Percentiles rank a stretch among this genome's conserved stretches.
phyloP scores from a whole-genome alignment of 2,113 vertebrate genomes.

The Nycticebus coucang region DNA sequence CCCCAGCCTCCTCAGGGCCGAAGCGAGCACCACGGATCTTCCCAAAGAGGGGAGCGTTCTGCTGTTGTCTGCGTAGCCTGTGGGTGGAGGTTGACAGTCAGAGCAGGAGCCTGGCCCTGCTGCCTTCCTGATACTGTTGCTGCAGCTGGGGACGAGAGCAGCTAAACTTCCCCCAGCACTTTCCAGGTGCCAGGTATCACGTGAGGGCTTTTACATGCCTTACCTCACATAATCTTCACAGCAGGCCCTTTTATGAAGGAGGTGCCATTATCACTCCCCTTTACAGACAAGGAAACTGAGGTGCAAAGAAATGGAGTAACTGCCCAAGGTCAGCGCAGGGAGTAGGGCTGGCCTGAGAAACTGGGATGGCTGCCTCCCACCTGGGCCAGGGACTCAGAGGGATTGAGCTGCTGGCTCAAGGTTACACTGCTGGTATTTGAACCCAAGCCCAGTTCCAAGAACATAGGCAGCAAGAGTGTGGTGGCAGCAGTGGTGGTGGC shows the following conservation, averaged over 20 bases:
- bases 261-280: background rate
- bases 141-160: too few relatives aligned
- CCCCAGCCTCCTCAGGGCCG: constrained; percentile 87
- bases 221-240: background rate
- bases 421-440: rapidly evolving
- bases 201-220: background rate
- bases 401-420: background rate
- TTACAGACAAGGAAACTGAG: background rate
- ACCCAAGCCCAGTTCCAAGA: background rate
- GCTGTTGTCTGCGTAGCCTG: constrained; percentile 96
- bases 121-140: background rate
- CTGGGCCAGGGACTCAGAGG: background rate
- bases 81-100: background rate
- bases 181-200: background rate
- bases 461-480: background rate
- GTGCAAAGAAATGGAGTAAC: background rate
- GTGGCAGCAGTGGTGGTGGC: background rate
- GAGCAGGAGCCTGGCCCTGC: background rate
- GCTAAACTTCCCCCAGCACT: background rate
- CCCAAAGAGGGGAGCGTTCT: constrained; percentile 91
- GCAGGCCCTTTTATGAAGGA: background rate
- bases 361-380: background rate
- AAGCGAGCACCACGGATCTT: constrained; percentile 94
- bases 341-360: background rate
- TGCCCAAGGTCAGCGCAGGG: background rate